phyloP scores from a whole-genome alignment of 2,113 vertebrate species.

The Alligator sinensis region DNA sequence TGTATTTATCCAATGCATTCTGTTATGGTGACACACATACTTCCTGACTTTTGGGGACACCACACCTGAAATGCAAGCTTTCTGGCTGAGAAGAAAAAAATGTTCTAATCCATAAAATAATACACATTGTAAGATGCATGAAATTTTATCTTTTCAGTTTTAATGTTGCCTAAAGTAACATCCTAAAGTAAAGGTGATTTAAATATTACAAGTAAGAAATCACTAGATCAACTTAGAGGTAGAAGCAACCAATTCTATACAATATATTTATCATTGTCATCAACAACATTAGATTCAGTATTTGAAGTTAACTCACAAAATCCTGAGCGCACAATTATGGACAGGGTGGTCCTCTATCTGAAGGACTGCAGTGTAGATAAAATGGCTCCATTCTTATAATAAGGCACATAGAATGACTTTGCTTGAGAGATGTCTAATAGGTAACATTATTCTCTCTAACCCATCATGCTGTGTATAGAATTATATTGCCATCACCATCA shows the following conservation, averaged over 20 bases:
- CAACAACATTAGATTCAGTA: neutral
- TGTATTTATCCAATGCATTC: neutral
- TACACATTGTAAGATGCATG: neutral
- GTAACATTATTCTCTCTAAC: neutral
- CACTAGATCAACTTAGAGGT: too few species aligned
- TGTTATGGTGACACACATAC: neutral
- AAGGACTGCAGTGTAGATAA: neutral
- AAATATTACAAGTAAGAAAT: neutral
- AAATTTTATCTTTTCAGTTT: slow-evolving; percentile 27
- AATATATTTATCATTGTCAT: neutral
- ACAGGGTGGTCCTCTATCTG: neutral
- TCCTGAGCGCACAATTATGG: neutral
- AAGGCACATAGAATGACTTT: neutral
- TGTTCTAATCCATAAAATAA: neutral
- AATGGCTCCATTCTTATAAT: neutral
- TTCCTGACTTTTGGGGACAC: neutral
- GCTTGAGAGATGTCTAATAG: neutral
- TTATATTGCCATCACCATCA: neutral
- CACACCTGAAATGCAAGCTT: neutral
- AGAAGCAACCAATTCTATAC: neutral
- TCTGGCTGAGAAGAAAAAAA: neutral
- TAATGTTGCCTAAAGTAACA: neutral
- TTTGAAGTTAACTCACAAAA: neutral
- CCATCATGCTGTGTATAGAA: neutral
- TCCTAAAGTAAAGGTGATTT: neutral